Percentiles rank a stretch among this genome's conserved stretches.
Conservation (phyloP, 2,888 invertebrate genomes). For the Chloroclysta siterata region DNA sequence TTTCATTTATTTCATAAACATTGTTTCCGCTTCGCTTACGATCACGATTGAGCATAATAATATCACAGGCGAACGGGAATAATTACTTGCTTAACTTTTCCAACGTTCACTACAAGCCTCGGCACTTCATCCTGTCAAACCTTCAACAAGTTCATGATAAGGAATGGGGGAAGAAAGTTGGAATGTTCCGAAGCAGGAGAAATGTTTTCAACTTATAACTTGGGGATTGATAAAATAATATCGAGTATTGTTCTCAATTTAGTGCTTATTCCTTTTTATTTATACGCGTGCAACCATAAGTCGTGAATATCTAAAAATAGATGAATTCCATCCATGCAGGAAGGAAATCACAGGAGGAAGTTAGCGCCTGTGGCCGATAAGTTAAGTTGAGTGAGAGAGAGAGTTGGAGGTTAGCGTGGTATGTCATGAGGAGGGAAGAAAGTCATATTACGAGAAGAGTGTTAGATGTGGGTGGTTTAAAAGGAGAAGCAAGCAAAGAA, state of each 20-base stretch:
- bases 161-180: constrained; percentile 16
- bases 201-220: constrained; percentile 22
- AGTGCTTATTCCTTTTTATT: neutral
- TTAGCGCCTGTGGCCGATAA: too few species aligned
- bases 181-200: constrained; percentile 16
- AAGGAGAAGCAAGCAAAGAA: too few species aligned
- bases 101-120: constrained; percentile 53
- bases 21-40: neutral
- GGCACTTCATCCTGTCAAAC: constrained; percentile 60
- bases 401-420: too few species aligned
- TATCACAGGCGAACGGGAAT: neutral
- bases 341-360: too few species aligned
- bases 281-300: too few species aligned
- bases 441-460: too few species aligned
- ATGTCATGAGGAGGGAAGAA: too few species aligned
- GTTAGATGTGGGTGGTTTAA: too few species aligned
- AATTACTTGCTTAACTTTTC: constrained; percentile 1
- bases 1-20: too few species aligned
- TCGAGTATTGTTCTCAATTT: neutral
- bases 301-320: too few species aligned
- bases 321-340: too few species aligned
- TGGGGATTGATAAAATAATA: constrained; percentile 16
- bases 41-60: neutral
- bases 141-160: constrained; percentile 39
- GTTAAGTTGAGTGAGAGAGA: too few species aligned